Base-by-base conservation (phyloP, 2,113 vertebrate species). In the Sander vitreus region DNA sequence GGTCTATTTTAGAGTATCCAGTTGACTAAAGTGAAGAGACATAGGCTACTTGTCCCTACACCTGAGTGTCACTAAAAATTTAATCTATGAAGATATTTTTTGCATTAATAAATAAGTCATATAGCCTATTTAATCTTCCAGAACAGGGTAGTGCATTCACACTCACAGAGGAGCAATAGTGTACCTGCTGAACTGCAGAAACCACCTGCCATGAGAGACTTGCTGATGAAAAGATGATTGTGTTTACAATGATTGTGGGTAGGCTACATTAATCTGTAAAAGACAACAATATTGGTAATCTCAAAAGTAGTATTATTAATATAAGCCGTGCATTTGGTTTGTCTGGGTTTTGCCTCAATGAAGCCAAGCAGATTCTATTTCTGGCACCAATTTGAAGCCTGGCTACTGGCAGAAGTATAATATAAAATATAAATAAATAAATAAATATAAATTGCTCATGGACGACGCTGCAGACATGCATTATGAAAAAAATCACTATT, bases 21-120 rank as follows among this genome's bases (percentile, higher is more conserved):
- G 30, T 80, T 33, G 33, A 57, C 62, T 67, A 51, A 50, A 51
- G 39, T 19, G 43, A 59, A 58, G 58, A 71, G 57, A 71, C 23
- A 66, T 76, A 43, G 39, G 39, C 10, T 19, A 47, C 33, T 68
- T 69, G 68, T 62, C 81, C 48, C 71, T 16, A 36, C 43, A 80
- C 66, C 60, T 77, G 53, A 69, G 71, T 54, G 88, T 78, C 48
- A 39, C 64, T 88, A 48, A 89, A 90, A 89, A 59, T 74, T 73
- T 81, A 54, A 91, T 84, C 62, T 73, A 68, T 25, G 45, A 73
- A 27, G 87, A 85, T 89, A 85, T 93, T 92, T 93, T 89, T 85
- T 88, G 65, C 74, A 53, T 70, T 82, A 39, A 91, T 94, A 84
- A 94, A 93, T 94, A 90, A 94, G 63, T 92, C 69, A 93, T 92